phyloP scores from a whole-genome alignment of 2,113 vertebrate genomes.

The Ceyx margarethae region DNA sequence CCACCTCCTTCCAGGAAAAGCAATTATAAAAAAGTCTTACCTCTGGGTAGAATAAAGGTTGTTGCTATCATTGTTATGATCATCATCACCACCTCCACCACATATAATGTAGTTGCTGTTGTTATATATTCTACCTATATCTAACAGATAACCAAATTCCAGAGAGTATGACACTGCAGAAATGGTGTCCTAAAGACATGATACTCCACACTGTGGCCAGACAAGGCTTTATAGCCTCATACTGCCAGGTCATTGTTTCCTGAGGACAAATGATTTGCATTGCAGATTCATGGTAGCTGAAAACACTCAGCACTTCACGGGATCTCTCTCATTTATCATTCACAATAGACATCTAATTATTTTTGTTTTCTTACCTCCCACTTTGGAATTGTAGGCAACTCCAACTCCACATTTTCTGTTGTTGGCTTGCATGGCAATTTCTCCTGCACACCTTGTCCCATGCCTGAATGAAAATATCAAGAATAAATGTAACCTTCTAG shows the following conservation, averaged over 20 bases:
- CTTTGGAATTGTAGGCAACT: conserved; percentile 92
- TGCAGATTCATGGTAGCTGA: background rate
- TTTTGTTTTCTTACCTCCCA: conserved; percentile 85
- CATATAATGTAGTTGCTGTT: background rate
- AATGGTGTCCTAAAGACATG: background rate
- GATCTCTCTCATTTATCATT: background rate
- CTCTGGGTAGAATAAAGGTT: background rate
- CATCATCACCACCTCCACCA: background rate
- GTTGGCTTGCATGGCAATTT: conserved; percentile 98
- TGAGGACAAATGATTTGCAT: background rate
- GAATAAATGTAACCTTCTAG: background rate
- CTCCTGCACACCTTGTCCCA: conserved; percentile 95
- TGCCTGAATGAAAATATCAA: conserved; percentile 77
- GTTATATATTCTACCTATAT: background rate
- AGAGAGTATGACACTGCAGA: background rate
- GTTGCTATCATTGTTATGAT: background rate
- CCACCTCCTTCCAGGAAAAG: background rate
- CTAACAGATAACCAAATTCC: background rate
- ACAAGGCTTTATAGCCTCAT: background rate
- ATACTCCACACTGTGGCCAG: background rate
- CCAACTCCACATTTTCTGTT: conserved; percentile 98
- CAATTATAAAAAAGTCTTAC: background rate
- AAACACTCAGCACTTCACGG: background rate
- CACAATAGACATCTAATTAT: background rate
- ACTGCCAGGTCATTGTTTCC: background rate